Conservation (phyloP, 1,140 invertebrate species). For the Ceratina calcarata region DNA sequence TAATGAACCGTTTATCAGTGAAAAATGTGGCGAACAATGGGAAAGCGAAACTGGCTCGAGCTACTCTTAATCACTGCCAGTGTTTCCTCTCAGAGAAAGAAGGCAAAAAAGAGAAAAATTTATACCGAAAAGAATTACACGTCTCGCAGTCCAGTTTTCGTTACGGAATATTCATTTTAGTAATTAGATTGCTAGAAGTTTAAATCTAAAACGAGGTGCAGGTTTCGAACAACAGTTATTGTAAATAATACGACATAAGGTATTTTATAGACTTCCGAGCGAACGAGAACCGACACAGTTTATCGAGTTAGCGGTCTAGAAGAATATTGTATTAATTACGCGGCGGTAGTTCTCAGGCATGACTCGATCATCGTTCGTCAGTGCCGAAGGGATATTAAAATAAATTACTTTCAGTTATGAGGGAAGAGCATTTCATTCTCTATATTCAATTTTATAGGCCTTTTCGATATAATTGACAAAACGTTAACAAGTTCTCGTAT, state of each 20-base stretch:
- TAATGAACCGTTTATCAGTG: slow-evolving; percentile 45
- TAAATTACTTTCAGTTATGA: background rate
- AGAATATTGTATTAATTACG: slow-evolving; percentile 1
- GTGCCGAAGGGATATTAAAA: background rate
- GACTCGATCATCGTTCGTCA: background rate
- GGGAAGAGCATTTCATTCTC: background rate
- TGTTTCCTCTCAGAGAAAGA: background rate
- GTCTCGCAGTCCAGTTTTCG: no score
- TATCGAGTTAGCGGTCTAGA: background rate
- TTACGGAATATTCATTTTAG: no score
- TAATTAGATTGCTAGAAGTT: no score
- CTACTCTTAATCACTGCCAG: slow-evolving; percentile 2
- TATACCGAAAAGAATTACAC: background rate
- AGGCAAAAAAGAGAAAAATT: background rate
- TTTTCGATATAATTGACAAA: no score
- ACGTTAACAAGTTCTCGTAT: no score
- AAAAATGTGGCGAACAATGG: slow-evolving; percentile 38
- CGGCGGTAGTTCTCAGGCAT: background rate
- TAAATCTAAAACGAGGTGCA: no score
- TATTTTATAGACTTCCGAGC: no score
- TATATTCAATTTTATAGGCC: no score
- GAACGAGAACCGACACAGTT: background rate
- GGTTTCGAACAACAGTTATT: no score
- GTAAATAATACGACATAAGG: no score
- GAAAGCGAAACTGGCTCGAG: background rate